Evolutionary conservation across 1,140 invertebrate genomes (phyloP), one percentile per base, ranked within the genome.

Genomic region (Plutomurus gul): DNA sequence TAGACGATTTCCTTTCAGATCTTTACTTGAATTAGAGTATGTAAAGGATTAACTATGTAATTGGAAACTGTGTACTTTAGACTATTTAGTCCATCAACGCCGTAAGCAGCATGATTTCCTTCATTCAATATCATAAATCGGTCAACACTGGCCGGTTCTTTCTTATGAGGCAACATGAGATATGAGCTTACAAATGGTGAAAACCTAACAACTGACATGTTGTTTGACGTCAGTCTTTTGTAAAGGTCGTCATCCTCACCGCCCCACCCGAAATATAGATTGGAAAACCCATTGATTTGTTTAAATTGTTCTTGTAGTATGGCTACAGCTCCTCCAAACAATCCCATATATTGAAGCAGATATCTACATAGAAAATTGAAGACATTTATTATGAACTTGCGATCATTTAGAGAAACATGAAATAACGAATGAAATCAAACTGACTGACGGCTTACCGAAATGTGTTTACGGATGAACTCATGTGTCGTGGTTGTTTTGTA

Each of bases 201-300:
- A 87, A 94, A 94, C 81, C 93, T 89, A 80, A 89, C 91, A 13
- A 93, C 87, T 83, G 89, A 87, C 16, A 91, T 85, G 27, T 89
- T 87, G 79, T 88, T 85, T 46, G 85, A 83, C 30, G 87, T 85
- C 40, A 93, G 85, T 43, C 92, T 85, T 87, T 83, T 88, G 83
- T 91, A 93, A 85, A 98, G 92, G 86, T 98, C 96, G 88, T 97
- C 95, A 87, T 96, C 94, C 88, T 96, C 94, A 43, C 93, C 94
- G 76, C 91, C 94, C 93, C 93, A 95, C 0, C 94, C 95, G 88
- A 91, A 95, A 87, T 93, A 97, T 27, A 91, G 86, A 87, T 97
- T 97, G 13, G 94, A 95, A 89, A 97, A 97, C 2, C 97, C 77
- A 47, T 80, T 80, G 2, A 72, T 51, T 73, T 40, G 37, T 25